phyloP scores from a whole-genome alignment of 2,888 invertebrate species.

The Fragum whitleyi region DNA sequence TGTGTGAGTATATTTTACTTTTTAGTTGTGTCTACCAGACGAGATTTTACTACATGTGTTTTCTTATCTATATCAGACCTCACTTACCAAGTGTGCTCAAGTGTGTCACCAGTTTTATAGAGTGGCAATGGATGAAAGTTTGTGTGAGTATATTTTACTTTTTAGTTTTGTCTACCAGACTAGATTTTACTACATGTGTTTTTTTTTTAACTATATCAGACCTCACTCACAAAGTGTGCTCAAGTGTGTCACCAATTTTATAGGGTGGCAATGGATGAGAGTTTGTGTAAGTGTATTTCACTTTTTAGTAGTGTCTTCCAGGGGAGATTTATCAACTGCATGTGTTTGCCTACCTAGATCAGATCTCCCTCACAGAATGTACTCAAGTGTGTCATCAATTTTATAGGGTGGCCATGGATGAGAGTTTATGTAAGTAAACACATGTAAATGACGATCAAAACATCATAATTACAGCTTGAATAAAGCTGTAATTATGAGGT shows the following conservation, averaged over 20 bases:
- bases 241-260: conserved; percentile 78
- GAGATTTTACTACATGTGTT: conserved; percentile 82
- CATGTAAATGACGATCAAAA: too few species aligned
- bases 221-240: conserved; percentile 75
- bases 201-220: conserved; percentile 75
- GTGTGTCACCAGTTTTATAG: conserved; percentile 80
- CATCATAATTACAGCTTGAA: too few species aligned
- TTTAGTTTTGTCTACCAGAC: conserved; percentile 83
- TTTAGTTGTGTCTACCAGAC: conserved; percentile 83
- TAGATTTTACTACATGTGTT: conserved; percentile 82
- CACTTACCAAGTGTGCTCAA: conserved; percentile 74
- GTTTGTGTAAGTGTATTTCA: conserved; percentile 79
- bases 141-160: conserved; percentile 77
- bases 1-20: conserved; percentile 77
- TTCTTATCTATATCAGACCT: conserved; percentile 75
- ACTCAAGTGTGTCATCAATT: conserved; percentile 78
- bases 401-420: conserved; percentile 81
- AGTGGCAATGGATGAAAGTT: conserved; percentile 80
- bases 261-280: conserved; percentile 80
- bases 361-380: conserved; percentile 73
- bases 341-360: conserved; percentile 78
- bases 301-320: conserved; percentile 80
- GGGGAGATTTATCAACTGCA: conserved; percentile 83
- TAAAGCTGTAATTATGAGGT: too few species aligned
- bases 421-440: conserved; percentile 82